phyloP scores from a whole-genome alignment of 2,797 vertebrate genomes.

The Discoglossus pictus region DNA sequence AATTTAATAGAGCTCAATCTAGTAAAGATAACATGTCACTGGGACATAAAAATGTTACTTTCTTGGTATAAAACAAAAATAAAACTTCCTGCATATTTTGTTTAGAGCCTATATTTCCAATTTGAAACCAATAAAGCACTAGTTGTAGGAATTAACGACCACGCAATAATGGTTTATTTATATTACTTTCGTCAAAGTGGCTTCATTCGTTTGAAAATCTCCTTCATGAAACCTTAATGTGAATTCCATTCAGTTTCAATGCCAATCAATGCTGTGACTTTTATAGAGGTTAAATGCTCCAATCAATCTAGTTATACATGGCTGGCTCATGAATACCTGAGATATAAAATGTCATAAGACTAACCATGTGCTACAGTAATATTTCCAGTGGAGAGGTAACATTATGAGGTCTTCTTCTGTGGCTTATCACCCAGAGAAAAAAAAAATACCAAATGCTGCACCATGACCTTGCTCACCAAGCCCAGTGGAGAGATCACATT shows the following conservation, averaged over 20 bases:
- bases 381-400: constrained; percentile 60
- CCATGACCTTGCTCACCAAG: constrained; percentile 24
- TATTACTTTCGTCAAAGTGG: constrained; percentile 25
- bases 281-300: constrained; percentile 74
- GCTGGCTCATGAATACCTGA: constrained; percentile 51
- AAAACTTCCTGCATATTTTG: constrained; percentile 16
- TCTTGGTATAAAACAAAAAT: constrained; percentile 39
- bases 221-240: constrained; percentile 36
- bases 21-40: constrained; percentile 43
- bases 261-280: constrained; percentile 66
- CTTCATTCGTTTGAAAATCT: constrained; percentile 20
- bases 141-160: constrained; percentile 36
- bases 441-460: constrained; percentile 26
- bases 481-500: too few relatives aligned
- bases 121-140: constrained; percentile 42
- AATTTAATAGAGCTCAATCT: constrained; percentile 46
- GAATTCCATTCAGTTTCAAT: constrained; percentile 69
- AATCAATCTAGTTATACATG: constrained; percentile 76
- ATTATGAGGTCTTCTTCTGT: constrained; percentile 46
- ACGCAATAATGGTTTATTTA: constrained; percentile 32
- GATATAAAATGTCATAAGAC: constrained; percentile 71
- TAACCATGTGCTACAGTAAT: constrained; percentile 70
- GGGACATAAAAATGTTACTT: constrained; percentile 42
- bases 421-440: constrained; percentile 38
- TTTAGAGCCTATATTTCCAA: constrained; percentile 25